These are phyloP conservation scores for Anarsia innoxiella DNA, from an alignment of 2,888 invertebrate species.

Conservation along the genomic window DNA sequence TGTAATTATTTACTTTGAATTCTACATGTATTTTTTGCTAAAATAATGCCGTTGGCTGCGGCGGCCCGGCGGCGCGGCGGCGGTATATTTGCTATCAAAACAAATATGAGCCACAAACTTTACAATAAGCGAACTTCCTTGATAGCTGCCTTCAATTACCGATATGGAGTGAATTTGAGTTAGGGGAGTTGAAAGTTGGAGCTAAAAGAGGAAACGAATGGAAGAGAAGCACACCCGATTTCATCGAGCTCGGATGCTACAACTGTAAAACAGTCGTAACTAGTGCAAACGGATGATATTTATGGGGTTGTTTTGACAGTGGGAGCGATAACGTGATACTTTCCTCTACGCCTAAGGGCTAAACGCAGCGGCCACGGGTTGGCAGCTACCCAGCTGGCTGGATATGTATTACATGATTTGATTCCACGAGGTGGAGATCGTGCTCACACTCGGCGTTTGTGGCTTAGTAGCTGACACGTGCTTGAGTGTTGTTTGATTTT, in stretches of 20 bases:
- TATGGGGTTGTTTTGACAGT: constrained; percentile 48
- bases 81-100: no score
- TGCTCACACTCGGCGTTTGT: neutral
- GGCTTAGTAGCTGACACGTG: neutral
- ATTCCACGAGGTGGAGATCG: neutral
- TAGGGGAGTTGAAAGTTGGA: neutral
- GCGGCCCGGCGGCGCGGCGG: no score
- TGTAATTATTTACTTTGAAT: no score
- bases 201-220: neutral
- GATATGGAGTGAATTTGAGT: neutral
- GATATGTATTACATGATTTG: constrained; percentile 1
- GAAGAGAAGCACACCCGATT: neutral
- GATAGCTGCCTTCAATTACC: neutral
- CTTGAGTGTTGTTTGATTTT: neutral
- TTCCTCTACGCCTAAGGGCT: constrained; percentile 26
- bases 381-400: constrained; percentile 1
- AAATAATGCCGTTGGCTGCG: no score
- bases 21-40: no score
- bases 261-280: constrained; percentile 36
- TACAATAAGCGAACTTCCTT: neutral
- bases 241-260: constrained; percentile 22
- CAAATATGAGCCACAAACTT: no score
- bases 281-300: constrained; percentile 41
- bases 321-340: constrained; percentile 34
- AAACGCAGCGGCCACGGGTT: constrained; percentile 34